Evolutionary conservation across 2,113 vertebrate genomes (phyloP).

Genomic region (Nettapus auritus): DNA sequence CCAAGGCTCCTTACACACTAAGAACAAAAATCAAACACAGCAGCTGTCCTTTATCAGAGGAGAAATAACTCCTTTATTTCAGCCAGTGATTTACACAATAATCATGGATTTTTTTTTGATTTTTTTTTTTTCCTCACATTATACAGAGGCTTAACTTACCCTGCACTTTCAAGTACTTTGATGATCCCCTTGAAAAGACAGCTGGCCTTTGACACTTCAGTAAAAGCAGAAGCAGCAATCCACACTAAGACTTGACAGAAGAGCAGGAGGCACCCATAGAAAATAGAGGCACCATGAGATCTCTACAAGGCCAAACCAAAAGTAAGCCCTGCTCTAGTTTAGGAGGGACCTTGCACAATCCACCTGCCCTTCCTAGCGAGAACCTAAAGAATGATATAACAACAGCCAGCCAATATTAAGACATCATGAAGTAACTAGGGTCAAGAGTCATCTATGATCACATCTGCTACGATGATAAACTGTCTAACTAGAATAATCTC

Average conservation of each 20-base stretch:
- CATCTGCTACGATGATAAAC: constrained; percentile 34
- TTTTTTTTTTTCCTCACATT: not conserved
- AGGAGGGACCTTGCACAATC: not conserved
- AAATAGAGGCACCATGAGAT: not conserved
- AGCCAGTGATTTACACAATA: not conserved
- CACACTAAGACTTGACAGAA: not conserved
- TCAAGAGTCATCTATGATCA: not conserved
- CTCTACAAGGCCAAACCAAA: not conserved
- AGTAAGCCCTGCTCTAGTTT: not conserved
- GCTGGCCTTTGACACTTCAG: not conserved
- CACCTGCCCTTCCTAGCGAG: not conserved
- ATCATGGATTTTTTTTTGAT: not conserved
- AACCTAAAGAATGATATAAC: not conserved
- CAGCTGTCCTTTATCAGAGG: not conserved
- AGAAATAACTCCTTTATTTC: not conserved
- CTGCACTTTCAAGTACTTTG: not conserved
- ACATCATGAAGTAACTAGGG: constrained; percentile 15
- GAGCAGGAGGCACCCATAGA: not conserved
- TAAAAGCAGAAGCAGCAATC: not conserved
- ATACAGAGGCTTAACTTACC: not conserved
- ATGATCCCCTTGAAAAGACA: not conserved
- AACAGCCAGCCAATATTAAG: constrained; percentile 29
- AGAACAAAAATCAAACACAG: not conserved
- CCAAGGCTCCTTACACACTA: not conserved
- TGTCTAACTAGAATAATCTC: constrained; percentile 32